These are phyloP conservation scores for Halcyon senegalensis DNA, from an alignment of 2,113 vertebrate species.

Conservation along the genomic window DNA sequence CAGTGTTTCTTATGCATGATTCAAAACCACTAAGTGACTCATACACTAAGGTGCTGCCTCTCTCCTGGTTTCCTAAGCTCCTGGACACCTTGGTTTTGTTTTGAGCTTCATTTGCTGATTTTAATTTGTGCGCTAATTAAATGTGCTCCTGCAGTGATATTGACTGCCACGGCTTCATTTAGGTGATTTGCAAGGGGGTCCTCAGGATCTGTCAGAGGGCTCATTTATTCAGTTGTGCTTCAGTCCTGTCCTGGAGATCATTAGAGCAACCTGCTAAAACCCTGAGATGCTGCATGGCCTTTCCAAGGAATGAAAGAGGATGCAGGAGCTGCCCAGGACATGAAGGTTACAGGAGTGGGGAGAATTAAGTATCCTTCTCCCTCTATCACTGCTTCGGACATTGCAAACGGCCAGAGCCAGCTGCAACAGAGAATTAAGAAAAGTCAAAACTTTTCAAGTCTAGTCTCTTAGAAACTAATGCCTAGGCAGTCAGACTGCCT, in stretches of 20 bases:
- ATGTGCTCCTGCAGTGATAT: neutral
- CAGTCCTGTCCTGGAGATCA: neutral
- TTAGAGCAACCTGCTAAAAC: neutral
- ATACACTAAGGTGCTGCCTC: accelerated
- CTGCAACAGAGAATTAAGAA: neutral
- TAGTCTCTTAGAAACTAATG: neutral
- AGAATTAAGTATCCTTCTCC: neutral
- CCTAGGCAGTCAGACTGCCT: neutral
- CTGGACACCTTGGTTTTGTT: neutral
- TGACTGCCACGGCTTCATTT: neutral
- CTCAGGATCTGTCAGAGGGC: neutral
- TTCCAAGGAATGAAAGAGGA: neutral
- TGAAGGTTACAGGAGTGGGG: accelerated
- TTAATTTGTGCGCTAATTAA: neutral
- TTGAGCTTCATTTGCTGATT: neutral
- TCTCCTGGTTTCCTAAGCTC: neutral
- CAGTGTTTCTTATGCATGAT: accelerated
- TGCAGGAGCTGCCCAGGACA: neutral
- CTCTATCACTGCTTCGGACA: neutral
- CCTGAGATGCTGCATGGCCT: neutral
- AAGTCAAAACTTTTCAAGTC: neutral
- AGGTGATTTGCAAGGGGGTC: neutral
- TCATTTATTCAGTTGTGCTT: neutral
- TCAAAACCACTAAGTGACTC: neutral
- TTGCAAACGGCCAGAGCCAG: neutral